Conservation (phyloP, 2,797 vertebrate species). For the Gadopsis marmoratus region DNA sequence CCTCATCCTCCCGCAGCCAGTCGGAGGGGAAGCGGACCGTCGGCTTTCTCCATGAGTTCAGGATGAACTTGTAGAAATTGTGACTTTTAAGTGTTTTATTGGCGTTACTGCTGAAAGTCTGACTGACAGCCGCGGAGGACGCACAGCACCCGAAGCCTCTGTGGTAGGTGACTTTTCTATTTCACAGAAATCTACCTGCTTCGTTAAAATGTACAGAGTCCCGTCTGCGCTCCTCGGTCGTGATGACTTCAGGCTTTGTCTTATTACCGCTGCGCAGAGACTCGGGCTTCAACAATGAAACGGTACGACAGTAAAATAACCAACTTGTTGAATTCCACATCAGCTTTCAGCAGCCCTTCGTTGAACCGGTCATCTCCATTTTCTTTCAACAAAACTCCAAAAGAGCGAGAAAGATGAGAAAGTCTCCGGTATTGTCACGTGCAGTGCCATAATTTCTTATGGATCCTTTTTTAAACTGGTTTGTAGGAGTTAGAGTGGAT, state of each 20-base stretch:
- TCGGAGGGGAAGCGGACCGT: neutral
- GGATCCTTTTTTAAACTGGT: too few relatives aligned
- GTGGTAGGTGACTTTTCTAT: neutral
- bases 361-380: neutral
- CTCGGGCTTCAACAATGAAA: neutral
- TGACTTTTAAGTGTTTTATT: neutral
- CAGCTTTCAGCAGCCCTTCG: neutral
- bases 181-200: neutral
- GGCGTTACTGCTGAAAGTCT: neutral
- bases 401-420: too few relatives aligned
- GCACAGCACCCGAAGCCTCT: too few relatives aligned
- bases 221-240: too few relatives aligned
- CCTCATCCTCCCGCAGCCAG: too few relatives aligned
- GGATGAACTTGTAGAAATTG: neutral
- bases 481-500: too few relatives aligned
- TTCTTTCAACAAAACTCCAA: neutral
- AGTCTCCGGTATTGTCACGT: too few relatives aligned
- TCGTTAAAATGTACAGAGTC: accelerated
- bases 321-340: too few relatives aligned
- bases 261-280: neutral
- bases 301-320: neutral
- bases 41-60: neutral
- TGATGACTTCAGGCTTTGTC: too few relatives aligned
- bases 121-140: too few relatives aligned
- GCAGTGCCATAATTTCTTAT: too few relatives aligned